Evolutionary conservation across 2,797 vertebrate species (phyloP).

Genomic region (Silurus lanzhouensis): DNA sequence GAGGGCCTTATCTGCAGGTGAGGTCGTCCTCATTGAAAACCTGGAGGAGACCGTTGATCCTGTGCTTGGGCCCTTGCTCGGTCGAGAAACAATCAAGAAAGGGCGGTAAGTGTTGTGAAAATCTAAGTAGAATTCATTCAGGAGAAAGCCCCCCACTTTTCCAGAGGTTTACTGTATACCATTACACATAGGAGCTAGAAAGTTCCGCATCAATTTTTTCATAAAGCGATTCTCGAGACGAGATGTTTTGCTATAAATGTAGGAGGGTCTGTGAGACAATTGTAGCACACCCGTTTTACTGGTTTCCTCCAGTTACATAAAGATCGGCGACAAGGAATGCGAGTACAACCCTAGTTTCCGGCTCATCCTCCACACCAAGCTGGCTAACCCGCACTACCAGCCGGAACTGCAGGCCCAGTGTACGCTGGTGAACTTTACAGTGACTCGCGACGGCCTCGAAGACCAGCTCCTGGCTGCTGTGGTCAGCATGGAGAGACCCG

Average conservation of each 20-base stretch:
- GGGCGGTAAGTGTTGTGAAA: conserved; percentile 74
- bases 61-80: conserved; percentile 89
- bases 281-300: not conserved
- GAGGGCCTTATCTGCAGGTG: conserved; percentile 81
- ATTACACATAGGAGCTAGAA: not conserved
- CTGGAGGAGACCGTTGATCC: conserved; percentile 89
- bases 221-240: not conserved
- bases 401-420: conserved; percentile 97
- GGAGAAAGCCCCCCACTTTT: not conserved
- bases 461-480: conserved; percentile 91
- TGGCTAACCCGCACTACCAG: conserved; percentile 93
- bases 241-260: not conserved
- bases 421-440: conserved; percentile 94
- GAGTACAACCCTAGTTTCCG: conserved; percentile 87
- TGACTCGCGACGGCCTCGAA: conserved; percentile 88
- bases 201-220: not conserved
- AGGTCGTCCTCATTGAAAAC: conserved; percentile 90
- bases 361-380: conserved; percentile 93
- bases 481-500: conserved; percentile 90
- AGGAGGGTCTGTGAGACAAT: not conserved
- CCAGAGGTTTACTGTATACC: not conserved
- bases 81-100: conserved; percentile 92
- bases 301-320: conserved; percentile 76
- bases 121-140: not conserved
- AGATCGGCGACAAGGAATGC: conserved; percentile 93